Base-by-base conservation (phyloP, 2,888 invertebrate species). In the Torymus auratus region DNA sequence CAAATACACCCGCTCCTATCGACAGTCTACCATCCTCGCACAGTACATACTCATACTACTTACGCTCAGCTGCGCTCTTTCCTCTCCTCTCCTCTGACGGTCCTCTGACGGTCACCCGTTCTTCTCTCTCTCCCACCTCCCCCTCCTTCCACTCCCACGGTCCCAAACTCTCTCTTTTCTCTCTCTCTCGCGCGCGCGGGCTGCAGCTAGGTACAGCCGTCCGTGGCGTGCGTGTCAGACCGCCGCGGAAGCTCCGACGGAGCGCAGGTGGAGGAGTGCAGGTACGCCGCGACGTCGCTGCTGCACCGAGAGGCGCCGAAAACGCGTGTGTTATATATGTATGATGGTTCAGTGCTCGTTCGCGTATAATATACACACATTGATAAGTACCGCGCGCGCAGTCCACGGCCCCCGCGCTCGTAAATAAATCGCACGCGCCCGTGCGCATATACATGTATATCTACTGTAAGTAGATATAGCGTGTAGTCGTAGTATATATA, bases 151-250 rank as follows among this genome's bases (percentile, higher is more conserved):
- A 71, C 71, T 58, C 15, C 52, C 23, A 28, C 64, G 28, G 15
- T 58, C 20, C 74, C 58, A 67, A 67, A 74, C 74, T 74, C 65
- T 65, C 74, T 74, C 74, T 67, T 67, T 67, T 74, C 52, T 62
- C 41, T 52, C 55, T 5, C 50, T 53, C 4, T 61, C 55, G 15
- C 58, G 14, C 15, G 23, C 23, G 52, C 64, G 68, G 12, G 28
- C 53, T 72, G 41, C 58, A 15, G 23, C 20, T 60, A 41, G n/a
- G n/a, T 28, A 52, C 58, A 60, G 60, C 15, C 12, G 20, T 20
- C 17, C n/a, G 14, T 41, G 11, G 58, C 61, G 17, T 62, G 80
- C 72, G 71, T 74, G 81, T 81, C 78, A 81, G 81, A 81, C 14
- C 64, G 78, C 78, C 74, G 81, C 73, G 81, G 71, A 80, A 71